phyloP scores from a whole-genome alignment of 2,113 vertebrate genomes.

The Dicrurus megarhynchus region DNA sequence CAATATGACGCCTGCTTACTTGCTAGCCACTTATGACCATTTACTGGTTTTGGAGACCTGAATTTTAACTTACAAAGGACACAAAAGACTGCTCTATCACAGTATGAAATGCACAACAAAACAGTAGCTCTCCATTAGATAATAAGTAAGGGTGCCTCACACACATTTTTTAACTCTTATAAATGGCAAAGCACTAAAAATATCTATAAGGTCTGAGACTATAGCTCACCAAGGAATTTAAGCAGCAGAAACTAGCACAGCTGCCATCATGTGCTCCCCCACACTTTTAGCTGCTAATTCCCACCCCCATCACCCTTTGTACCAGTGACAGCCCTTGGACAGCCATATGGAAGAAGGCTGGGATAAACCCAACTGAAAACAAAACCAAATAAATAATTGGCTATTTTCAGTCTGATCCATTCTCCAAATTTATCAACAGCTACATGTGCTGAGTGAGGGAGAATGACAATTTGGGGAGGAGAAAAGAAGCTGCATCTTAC shows the following conservation, averaged over 20 bases:
- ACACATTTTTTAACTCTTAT: background rate
- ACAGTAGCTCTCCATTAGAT: background rate
- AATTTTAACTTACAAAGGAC: background rate
- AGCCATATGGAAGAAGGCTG: background rate
- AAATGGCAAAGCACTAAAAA: conserved; percentile 39
- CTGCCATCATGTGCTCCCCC: background rate
- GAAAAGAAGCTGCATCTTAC: background rate
- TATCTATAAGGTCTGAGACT: background rate
- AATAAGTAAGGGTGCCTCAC: background rate
- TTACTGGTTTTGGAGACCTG: background rate
- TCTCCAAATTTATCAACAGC: background rate
- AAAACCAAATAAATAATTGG: background rate
- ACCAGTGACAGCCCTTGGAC: background rate
- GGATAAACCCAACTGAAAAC: background rate
- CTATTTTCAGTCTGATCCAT: background rate
- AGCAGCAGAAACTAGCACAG: conserved; percentile 7
- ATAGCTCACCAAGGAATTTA: background rate
- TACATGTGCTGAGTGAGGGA: background rate
- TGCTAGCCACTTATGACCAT: background rate
- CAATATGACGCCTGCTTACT: background rate
- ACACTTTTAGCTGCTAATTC: background rate
- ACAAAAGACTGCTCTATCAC: background rate
- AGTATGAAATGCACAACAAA: background rate
- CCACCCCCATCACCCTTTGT: background rate
- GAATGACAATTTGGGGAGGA: background rate